Base-by-base conservation (phyloP, 2,888 invertebrate genomes). In the Danaus chrysippus region DNA sequence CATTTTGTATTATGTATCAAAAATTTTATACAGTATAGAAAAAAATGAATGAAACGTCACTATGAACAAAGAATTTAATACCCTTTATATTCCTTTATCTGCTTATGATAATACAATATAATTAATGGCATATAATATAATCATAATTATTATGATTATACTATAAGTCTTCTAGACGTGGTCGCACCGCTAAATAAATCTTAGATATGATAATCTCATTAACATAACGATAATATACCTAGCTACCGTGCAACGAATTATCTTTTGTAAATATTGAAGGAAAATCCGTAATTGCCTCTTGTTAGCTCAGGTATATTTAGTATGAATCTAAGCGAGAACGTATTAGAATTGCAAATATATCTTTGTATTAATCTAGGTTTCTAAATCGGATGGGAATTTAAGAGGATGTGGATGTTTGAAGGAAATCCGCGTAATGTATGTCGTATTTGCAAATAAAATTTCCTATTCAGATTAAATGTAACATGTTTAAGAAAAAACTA, bases 181-280 rank as follows among this genome's bases (percentile, higher is more conserved):
- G 60, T 58, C 49, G 56, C 42, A 61, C 64, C 62, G 61, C 62
- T 64, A 58, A 65, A 65, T 62, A 66, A 62, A 63, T 63, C 64
- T 64, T 44, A 65, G 63, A 61, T 69, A 66, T 65, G 68, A 68
- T 70, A 68, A 71, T 71, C 70, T 71, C 71, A 72, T 71, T 70
- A 72, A 65, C 73, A 71, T 69, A 73, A 70, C 68, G 73, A 72
- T 71, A 71, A 72, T 49, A 49, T 68, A 71, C 76, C 77, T 74
- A 77, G 81, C 84, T 79, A 79, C 83, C 76, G 82, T 78, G 69
- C 76, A 76, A 78, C 76, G 81, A 81, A 81, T 85, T 87, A 89
- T 88, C 89, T 86, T 72, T 60, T 65, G 76, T 77, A 86, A 89
- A 90, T 86, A 87, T 86, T 87, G 79, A 78, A 83, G 78, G 79